Conservation (phyloP, 1,140 invertebrate genomes). For the Radopholus similis region DNA sequence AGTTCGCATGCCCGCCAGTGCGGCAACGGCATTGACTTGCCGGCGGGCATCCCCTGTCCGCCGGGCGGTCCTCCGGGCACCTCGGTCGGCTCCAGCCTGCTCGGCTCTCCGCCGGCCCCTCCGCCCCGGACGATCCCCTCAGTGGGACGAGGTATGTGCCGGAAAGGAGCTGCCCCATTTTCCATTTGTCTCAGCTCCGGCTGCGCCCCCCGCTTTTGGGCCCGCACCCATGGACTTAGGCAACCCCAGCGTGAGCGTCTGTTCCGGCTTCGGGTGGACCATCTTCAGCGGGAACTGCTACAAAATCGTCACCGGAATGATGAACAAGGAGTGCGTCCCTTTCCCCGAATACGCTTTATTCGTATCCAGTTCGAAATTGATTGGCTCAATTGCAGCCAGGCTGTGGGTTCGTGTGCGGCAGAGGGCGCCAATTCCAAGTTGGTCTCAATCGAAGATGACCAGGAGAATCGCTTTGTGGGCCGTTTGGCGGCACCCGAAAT, state of each 20-base stretch:
- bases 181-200: too few relatives aligned
- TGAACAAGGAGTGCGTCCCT: neutral
- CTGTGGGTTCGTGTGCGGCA: neutral
- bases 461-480: neutral
- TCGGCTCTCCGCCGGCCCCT: too few relatives aligned
- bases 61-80: too few relatives aligned
- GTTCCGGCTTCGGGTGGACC: neutral
- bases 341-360: neutral
- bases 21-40: too few relatives aligned
- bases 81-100: too few relatives aligned
- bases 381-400: neutral
- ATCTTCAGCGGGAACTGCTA: neutral
- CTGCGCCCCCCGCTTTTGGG: too few relatives aligned
- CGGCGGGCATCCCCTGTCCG: too few relatives aligned
- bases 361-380: neutral
- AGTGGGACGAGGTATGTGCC: too few relatives aligned
- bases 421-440: neutral
- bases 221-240: neutral
- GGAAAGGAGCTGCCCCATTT: too few relatives aligned
- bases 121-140: too few relatives aligned
- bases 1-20: too few relatives aligned
- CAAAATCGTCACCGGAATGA: neutral
- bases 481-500: neutral
- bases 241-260: neutral
- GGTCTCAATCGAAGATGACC: neutral